Base-by-base conservation (phyloP, 2,888 invertebrate species). In the Polydesmus complanatus region DNA sequence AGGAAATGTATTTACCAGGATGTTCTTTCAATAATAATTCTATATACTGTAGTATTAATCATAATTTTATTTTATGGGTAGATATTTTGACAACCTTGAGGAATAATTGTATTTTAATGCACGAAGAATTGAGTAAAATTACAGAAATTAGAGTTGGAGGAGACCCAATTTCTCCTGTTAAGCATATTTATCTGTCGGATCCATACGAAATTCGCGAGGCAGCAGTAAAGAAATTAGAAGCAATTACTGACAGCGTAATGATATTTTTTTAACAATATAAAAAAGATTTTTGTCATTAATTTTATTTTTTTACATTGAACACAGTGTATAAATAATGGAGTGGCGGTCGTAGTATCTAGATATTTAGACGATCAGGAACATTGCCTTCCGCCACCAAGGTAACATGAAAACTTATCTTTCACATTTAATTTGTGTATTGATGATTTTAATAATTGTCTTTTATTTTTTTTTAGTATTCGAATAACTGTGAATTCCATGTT, bases 351-450 rank as follows among this genome's bases (percentile, higher is more conserved):
- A 1, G 77, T 81, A 1, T 81, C 88, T 0, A 78, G 82, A 2
- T 89, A 88, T 70, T 74, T 91, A 37, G 77, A 83, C 37, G 77
- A 81, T 18, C 76, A 78, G 0, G 90, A 91, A 69, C 75, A 77
- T 8, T 74, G 79, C 54, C 77, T 81, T 27, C 83, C 83, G 0
- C 80, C 81, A 64, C 85, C 87, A 27, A 73, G 73, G 73, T 72
- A 65, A 60, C 49, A 19, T 11, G 23, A 22, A 8, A 8, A 37
- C 5, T 54, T 22, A 37, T 21, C 5, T 14, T 26, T 54, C 5
- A 54, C 23, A 56, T 54, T 25, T 19, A 54, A 11, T 47, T 23
- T 22, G 11, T 26, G 14, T 26, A 26, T 14, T 23, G 8, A 19
- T 26, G 18, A 8, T 11, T 52, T 21, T 52, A 52, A 52, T 54